Percentiles rank a stretch among this genome's conserved stretches.
Evolutionary conservation across 2,113 vertebrate genomes (phyloP).

Genomic region (Melanerpes aurifrons): DNA sequence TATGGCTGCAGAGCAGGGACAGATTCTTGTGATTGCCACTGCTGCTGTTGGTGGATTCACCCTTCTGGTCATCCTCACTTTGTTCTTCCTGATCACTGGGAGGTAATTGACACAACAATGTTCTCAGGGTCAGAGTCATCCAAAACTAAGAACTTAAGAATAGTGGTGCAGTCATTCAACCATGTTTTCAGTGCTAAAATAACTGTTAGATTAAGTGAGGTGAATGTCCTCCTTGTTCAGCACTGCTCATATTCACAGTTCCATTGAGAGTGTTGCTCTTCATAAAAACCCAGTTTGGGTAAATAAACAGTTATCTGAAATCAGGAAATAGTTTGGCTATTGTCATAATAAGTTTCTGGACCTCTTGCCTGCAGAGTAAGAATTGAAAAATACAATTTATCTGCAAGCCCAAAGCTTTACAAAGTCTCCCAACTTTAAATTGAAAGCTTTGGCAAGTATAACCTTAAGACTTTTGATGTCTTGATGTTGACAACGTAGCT

Average conservation of each 20-base stretch:
- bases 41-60: slow-evolving; percentile 95
- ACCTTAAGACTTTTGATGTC: not conserved
- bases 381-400: not conserved
- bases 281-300: not conserved
- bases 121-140: not conserved
- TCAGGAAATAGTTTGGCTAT: not conserved
- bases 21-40: slow-evolving; percentile 93
- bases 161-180: not conserved
- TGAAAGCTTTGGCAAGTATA: not conserved
- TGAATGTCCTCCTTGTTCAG: not conserved
- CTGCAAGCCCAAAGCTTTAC: not conserved
- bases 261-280: not conserved
- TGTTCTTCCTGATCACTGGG: slow-evolving; percentile 96
- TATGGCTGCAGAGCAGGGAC: slow-evolving; percentile 91
- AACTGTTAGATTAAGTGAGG: not conserved
- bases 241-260: not conserved
- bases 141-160: not conserved
- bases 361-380: not conserved
- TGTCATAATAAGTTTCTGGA: not conserved
- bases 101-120: slow-evolving; percentile 78
- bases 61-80: slow-evolving; percentile 92
- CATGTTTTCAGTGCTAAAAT: not conserved
- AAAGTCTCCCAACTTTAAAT: not conserved
- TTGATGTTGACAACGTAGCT: not conserved
- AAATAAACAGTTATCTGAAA: not conserved